phyloP scores from a whole-genome alignment of 2,888 invertebrate species.

The Tyria jacobaeae region DNA sequence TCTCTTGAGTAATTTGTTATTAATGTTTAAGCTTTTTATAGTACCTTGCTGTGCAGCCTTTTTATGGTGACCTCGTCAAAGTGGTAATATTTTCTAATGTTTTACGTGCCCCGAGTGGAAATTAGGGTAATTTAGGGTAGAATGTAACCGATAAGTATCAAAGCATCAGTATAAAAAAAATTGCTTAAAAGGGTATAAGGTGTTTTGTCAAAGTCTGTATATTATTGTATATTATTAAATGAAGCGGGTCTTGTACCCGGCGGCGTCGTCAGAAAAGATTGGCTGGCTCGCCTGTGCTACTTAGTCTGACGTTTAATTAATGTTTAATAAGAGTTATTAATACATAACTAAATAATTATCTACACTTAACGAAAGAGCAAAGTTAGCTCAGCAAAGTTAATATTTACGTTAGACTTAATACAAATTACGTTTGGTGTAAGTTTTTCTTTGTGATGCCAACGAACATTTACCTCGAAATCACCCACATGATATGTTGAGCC shows the following conservation, averaged over 20 bases:
- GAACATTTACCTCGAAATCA: too few species aligned
- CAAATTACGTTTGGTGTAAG: too few species aligned
- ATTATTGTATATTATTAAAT: too few species aligned
- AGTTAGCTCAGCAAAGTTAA: too few species aligned
- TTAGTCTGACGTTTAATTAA: too few species aligned
- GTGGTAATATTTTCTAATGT: constrained; percentile 15
- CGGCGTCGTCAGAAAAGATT: background rate
- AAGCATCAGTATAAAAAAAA: background rate
- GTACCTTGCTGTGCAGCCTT: constrained; percentile 9
- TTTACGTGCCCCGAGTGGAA: constrained; percentile 25
- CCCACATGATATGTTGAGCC: too few species aligned
- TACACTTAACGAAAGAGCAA: too few species aligned
- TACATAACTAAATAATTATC: too few species aligned
- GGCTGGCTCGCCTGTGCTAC: background rate
- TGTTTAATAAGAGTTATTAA: too few species aligned
- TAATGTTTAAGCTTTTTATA: constrained; percentile 8
- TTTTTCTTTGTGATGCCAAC: too few species aligned
- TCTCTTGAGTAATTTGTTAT: constrained; percentile 9
- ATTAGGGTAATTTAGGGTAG: constrained; percentile 34
- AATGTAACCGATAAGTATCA: constrained; percentile 9
- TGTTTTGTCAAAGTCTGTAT: background rate
- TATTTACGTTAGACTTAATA: too few species aligned
- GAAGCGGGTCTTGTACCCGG: background rate
- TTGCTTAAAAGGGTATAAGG: background rate
- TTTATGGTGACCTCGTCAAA: constrained; percentile 19